These are phyloP conservation scores for Argynnis bischoffii DNA, from an alignment of 2,888 invertebrate genomes.

Conservation along the genomic window DNA sequence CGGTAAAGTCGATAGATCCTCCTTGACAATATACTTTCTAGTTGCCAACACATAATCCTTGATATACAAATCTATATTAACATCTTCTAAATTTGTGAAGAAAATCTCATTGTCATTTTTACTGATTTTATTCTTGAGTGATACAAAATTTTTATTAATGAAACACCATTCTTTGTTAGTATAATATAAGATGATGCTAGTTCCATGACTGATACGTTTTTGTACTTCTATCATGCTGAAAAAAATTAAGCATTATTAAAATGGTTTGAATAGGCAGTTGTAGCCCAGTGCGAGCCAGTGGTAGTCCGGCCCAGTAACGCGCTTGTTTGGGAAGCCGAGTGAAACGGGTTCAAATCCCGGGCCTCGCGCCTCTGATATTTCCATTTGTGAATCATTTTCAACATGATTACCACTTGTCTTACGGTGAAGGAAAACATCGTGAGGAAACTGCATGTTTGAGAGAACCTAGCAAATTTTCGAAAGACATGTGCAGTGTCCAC, in stretches of 20 bases:
- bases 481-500: no score
- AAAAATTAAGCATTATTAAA: slow-evolving; percentile 15
- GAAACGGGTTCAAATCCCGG: background rate
- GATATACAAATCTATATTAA: slow-evolving; percentile 61
- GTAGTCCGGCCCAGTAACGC: background rate
- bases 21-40: slow-evolving; percentile 90
- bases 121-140: slow-evolving; percentile 79
- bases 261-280: no score
- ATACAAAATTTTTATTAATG: slow-evolving; percentile 82
- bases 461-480: no score
- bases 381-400: no score
- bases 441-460: no score
- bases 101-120: slow-evolving; percentile 84
- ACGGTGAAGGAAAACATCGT: no score
- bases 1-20: slow-evolving; percentile 88
- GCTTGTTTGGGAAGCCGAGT: background rate
- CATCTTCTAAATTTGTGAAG: slow-evolving; percentile 67
- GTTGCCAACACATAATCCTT: slow-evolving; percentile 88
- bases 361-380: no score
- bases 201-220: slow-evolving; percentile 83
- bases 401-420: no score
- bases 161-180: slow-evolving; percentile 92
- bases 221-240: slow-evolving; percentile 85
- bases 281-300: no score
- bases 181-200: slow-evolving; percentile 89